Conservation (phyloP, 2,888 invertebrate species). For the Argyresthia albistria region DNA sequence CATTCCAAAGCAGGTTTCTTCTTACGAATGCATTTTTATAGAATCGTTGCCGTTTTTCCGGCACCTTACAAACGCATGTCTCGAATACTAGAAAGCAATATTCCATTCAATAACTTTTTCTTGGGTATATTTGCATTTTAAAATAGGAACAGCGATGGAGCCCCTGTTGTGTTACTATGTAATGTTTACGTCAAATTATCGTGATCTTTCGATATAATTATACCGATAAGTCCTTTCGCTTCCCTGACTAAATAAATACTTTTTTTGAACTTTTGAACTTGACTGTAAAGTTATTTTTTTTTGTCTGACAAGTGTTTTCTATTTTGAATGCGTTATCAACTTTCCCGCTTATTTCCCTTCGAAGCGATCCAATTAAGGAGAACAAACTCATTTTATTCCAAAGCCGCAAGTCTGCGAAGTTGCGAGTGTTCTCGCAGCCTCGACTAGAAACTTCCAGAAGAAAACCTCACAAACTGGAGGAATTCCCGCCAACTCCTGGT, state of each 20-base stretch:
- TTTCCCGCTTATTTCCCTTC: background rate
- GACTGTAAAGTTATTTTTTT: background rate
- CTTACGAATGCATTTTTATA: constrained; percentile 62
- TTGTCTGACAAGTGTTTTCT: background rate
- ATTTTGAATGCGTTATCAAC: background rate
- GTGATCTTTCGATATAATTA: no score
- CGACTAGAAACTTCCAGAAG: constrained; percentile 29
- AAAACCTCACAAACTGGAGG: constrained; percentile 36
- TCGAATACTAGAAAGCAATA: constrained; percentile 67
- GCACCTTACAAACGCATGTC: constrained; percentile 67
- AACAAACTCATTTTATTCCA: background rate
- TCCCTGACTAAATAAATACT: background rate
- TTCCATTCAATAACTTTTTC: constrained; percentile 17
- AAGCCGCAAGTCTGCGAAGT: background rate
- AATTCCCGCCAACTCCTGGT: constrained; percentile 33
- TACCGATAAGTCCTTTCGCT: no score
- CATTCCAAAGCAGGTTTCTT: constrained; percentile 64
- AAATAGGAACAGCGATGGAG: background rate
- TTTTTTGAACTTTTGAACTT: no score
- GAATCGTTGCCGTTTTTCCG: constrained; percentile 66
- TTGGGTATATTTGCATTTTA: background rate
- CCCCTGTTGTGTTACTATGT: background rate
- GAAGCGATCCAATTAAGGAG: background rate
- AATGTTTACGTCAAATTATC: background rate
- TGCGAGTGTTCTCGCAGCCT: background rate